Base-by-base conservation (phyloP, 2,888 invertebrate genomes). In the Hydriomena furcata region DNA sequence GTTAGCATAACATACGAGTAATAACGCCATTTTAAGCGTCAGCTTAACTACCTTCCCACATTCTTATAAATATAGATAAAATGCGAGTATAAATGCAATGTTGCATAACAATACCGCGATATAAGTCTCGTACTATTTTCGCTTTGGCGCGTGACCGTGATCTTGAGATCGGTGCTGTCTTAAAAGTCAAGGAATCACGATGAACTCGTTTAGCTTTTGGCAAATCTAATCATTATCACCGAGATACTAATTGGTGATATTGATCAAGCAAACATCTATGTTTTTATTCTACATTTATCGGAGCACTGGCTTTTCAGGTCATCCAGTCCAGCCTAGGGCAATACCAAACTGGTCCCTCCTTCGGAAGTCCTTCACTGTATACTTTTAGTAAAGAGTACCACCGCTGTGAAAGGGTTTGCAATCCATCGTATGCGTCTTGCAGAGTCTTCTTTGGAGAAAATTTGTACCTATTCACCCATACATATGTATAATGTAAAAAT, bases 161-260 rank as follows among this genome's bases (percentile, higher is more conserved):
- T 58, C 60, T 58, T 61, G 58, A 37, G 51, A 59, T 55, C 32
- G 36, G 41, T n/a, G 30, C 44, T 37, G 37, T 46, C 23, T 48
- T n/a, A 48, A 53, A 57, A 61, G 58, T 61, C 60, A 61, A 58
- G 58, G 60, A 43, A 61, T 51, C 32, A 46, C 55, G 48, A 54
- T 61, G 60, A 61, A 61, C 60, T 56, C 37, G 41, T 46, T 27
- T 30, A 31, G 8, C 2, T 25, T 57, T 44, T 51, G 46, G 44
- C 50, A 44, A 44, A 52, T 43, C 38, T 40, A 41, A 36, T 50
- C 11, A 36, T 38, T 31, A 35, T 32, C 12, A 40, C 7, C 10
- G 7, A 21, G 8, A 49, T n/a, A 38, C 12, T 17, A 38, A 25
- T 34, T 23, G 21, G 10, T 25, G 5, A 40, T n/a, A n/a, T 31